Percentiles rank a stretch among this genome's conserved stretches.
These are phyloP conservation scores for Bufo gargarizans DNA, from an alignment of 2,113 vertebrate species.

Conservation along the genomic window DNA sequence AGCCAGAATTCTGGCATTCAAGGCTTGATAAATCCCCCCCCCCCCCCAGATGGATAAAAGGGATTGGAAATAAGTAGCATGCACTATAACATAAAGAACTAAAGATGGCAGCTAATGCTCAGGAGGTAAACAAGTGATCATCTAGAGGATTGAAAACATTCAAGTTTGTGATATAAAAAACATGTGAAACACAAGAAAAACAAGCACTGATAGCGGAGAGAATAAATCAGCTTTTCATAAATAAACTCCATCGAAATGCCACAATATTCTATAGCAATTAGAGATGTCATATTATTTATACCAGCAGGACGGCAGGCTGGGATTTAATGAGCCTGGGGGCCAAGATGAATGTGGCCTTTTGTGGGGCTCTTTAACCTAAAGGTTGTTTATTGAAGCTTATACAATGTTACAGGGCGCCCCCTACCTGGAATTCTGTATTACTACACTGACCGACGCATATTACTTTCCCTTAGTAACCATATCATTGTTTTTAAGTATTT, in stretches of 20 bases:
- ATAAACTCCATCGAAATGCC: constrained; percentile 39
- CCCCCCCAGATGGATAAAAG: neutral
- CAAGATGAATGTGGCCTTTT: neutral
- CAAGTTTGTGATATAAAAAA: neutral
- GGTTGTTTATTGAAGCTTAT: neutral
- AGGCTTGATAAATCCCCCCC: no score
- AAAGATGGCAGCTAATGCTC: neutral
- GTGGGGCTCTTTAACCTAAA: neutral
- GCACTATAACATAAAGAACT: neutral
- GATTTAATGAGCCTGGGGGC: constrained; percentile 17
- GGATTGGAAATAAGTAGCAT: neutral
- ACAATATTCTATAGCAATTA: constrained; percentile 39
- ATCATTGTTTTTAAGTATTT: no score
- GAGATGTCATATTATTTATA: constrained; percentile 50
- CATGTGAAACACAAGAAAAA: neutral
- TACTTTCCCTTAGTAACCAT: no score
- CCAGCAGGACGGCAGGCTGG: neutral
- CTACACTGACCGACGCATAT: neutral
- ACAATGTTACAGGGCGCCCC: neutral
- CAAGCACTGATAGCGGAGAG: neutral
- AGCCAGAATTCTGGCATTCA: no score
- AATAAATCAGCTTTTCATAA: constrained; percentile 24
- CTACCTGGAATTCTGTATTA: neutral
- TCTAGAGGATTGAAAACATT: neutral
- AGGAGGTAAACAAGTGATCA: neutral